phyloP scores from a whole-genome alignment of 2,797 vertebrate species.

The Eulemur coronatus region DNA sequence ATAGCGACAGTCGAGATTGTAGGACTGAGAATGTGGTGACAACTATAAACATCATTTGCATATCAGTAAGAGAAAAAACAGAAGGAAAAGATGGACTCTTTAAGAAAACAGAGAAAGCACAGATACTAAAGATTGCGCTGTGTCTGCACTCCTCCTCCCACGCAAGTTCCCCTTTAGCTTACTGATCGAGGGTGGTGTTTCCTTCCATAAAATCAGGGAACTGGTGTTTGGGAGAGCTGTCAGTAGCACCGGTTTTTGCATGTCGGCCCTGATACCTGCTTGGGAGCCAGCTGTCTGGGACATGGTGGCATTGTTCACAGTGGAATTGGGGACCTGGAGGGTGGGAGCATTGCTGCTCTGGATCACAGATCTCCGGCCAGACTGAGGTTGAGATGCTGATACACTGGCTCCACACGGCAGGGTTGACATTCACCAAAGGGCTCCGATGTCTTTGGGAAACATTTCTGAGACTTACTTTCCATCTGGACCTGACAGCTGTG shows the following conservation, averaged over 20 bases:
- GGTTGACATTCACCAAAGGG: not conserved
- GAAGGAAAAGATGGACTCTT: not conserved
- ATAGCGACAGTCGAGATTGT: not conserved
- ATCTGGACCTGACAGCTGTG: not conserved
- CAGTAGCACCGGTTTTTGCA: slow-evolving; percentile 83
- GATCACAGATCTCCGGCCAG: not conserved
- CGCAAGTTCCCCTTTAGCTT: not conserved
- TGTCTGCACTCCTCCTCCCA: not conserved
- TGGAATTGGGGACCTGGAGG: slow-evolving; percentile 62
- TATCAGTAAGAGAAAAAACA: not conserved
- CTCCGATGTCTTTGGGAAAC: not conserved
- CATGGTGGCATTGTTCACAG: slow-evolving; percentile 83
- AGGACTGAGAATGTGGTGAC: not conserved
- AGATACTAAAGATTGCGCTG: not conserved
- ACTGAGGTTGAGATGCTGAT: not conserved
- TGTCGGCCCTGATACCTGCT: slow-evolving; percentile 82
- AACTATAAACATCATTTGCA: not conserved
- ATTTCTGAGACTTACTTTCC: not conserved
- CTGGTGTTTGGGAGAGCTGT: not conserved
- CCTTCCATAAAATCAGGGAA: not conserved
- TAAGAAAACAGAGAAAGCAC: not conserved
- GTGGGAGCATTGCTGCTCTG: not conserved
- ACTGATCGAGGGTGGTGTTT: not conserved
- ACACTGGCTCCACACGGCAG: not conserved
- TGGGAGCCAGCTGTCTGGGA: slow-evolving; percentile 88